Evolutionary conservation across 2,113 vertebrate species (phyloP), one percentile per base, ranked within the genome.

Genomic region (Oreotragus oreotragus): DNA sequence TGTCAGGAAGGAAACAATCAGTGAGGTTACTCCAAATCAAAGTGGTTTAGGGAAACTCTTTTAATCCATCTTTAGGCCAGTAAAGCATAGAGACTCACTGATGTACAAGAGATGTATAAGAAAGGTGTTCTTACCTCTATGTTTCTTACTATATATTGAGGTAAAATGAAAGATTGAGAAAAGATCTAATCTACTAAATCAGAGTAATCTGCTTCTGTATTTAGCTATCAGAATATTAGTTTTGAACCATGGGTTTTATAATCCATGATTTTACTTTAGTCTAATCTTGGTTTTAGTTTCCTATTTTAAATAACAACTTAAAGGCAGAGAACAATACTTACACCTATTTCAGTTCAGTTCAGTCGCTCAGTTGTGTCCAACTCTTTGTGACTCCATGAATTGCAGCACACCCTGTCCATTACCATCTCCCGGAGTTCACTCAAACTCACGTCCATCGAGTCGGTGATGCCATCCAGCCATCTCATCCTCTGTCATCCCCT

Each of bases 1-100:
- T 96, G 79, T 89, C 80, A 92, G 92, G 43, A 97, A 96, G 76
- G 57, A 97, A 96, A 92, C 76, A 93, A 96, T 97, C 97, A 87
- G 19, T 86, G 66, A 91, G 53, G 80, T 95, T 94, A 85, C 87
- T 85, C 23, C 36, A 94, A 96, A 96, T 94, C 91, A 97, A 93
- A 93, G 84, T 16, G 76, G 92, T 97, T 97, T 80, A 90, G 57
- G 90, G 53, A 88, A 90, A 91, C 55, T 91, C 86, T 85, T 93
- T 90, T 90, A 88, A 84, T 84, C 57, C 51, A 62, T 55, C 77
- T 88, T 96, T 87, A 84, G 73, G 15, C 39, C 33, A 88, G 45
- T 51, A 90, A 88, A 84, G 13, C 19, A 17, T 66, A 80, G 47
- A 91, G 55, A 95, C 91, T 70, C 33, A 60, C 60, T n/a, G 17